Evolutionary conservation across 92 coral and sea anemone species (phyloP), one percentile per base, ranked within the genome.

Genomic region (Palythoa grandis): DNA sequence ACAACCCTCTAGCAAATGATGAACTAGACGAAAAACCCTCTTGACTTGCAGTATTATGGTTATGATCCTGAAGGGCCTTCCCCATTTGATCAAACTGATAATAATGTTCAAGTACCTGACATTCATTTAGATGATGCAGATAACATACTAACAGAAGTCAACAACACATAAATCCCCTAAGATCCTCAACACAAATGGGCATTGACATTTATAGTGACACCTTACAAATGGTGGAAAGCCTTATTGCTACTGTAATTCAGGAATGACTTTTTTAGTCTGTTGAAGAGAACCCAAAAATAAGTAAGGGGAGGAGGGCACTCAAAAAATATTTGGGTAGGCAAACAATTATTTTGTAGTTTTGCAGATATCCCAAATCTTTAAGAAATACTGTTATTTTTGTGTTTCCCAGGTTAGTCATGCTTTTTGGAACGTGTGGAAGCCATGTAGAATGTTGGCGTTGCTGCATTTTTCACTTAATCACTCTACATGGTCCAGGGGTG

Each of bases 1-100:
- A 86, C 40, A 92, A 92, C 83, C 95, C 92, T 48, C 74, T 92
- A 17, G 77, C 82, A 52, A 74, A 72, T 35, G 79, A 69, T 84
- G 67, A 43, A 71, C 87, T 84, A 57, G 90, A 88, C 38, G 86
- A n/a, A 82, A 65, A 65, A 19, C 47, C 87, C 78, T 57, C 68
- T 70, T 37, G 90, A 87, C 69, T 83, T 87, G 70, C 79, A 87
- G 57, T 70, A 22, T 76, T 87, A 87, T 71, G 90, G 90, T 52
- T 58, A 70, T 82, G 86, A 80, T 65, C 80, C 90, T 35, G 87
- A 87, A 43, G 79, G 86, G 29, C 90, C 86, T 37, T 87, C 90
- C 43, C 90, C 90, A 71, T 87, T 72, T 87, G 87, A 80, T 9
- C 82, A 82, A 57, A 82, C 73, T 53, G 69, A 87, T 74, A 87